Evolutionary conservation across 2,888 invertebrate genomes (phyloP), one percentile per base, ranked within the genome.

Genomic region (Lobophora halterata): DNA sequence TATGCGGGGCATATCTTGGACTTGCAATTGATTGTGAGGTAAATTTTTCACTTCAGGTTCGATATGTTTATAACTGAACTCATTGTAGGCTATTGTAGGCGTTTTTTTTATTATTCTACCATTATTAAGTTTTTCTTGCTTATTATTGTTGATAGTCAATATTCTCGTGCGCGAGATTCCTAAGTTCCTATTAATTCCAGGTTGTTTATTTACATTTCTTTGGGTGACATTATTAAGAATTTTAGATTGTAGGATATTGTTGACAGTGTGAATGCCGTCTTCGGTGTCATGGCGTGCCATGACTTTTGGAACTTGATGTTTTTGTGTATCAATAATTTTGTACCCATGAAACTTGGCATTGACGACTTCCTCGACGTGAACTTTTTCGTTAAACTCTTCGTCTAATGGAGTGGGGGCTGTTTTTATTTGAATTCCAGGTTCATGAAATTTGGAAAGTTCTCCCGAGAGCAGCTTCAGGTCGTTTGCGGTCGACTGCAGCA

Each of bases 1-100:
- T 42, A 90, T 80, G 34, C 79, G 71, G 27, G 89, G 89, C 81
- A 89, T 81, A 51, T 71, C 63, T 70, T 89, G 89, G 48, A 88
- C 55, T 51, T 75, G 61, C 40, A 89, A 63, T 29, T 50, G 38
- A 55, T 68, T 79, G 24, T 36, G 53, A 17, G 57, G 46, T 21
- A 13, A 44, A 20, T 34, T 16, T 25, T 50, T 60, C 27, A 43
- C 44, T 53, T 66, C 64, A 19, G 69, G 64, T 55, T 79, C 71
- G 25, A 57, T 45, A 50, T 80, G 69, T 58, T 73, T 61, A 56
- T 61, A 72, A 32, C 65, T 58, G 47, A 76, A 69, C 58, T 86
- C 86, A 43, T 71, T 77, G 52, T 86, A 87, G 30, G 68, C 61
- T 31, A 87, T 65, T 21, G 65, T 49, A 23, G 71, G 59, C 31